A percentile compares a stretch with the other conserved stretches of the same genome.
Conservation (phyloP, 1,140 invertebrate species). For the Drosophila pachea region DNA sequence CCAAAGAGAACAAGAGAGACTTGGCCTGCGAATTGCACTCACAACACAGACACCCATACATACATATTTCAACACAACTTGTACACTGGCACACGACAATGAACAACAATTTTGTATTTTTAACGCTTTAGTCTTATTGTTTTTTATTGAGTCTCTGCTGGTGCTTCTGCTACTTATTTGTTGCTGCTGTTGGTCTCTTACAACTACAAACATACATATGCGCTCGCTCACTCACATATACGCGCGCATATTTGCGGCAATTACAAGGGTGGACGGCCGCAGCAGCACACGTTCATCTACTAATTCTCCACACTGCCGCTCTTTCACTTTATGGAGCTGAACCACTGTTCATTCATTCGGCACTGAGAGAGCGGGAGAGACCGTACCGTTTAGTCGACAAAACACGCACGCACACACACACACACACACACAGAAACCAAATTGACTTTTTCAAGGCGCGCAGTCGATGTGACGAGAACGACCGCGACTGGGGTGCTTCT, state of each 20-base stretch:
- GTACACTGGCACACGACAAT: conserved; percentile 35
- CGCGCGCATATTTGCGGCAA: conserved; percentile 42
- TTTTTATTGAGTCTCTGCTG: conserved; percentile 40
- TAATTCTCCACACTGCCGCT: conserved; percentile 20
- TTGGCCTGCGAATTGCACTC: conserved; percentile 37
- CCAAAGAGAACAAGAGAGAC: conserved; percentile 12
- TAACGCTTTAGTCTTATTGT: conserved; percentile 63
- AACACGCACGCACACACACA: too few species aligned
- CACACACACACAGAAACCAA: conserved; percentile 18
- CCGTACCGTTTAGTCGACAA: conserved; percentile 30
- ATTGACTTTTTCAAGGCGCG: conserved; percentile 68
- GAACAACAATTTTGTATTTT: conserved; percentile 54
- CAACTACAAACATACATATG: not conserved
- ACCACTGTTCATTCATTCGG: conserved; percentile 60
- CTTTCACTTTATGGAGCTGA: conserved; percentile 14
- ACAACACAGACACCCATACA: conserved; percentile 26
- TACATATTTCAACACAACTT: conserved; percentile 10
- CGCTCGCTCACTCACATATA: conserved; percentile 23
- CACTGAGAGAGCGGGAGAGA: conserved; percentile 43
- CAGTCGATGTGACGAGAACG: conserved; percentile 44
- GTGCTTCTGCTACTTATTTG: conserved; percentile 56
- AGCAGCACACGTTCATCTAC: conserved; percentile 23
- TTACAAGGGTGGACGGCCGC: conserved; percentile 67
- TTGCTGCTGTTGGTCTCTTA: conserved; percentile 43
- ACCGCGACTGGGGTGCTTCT: conserved; percentile 33